Evolutionary conservation across 2,797 vertebrate species (phyloP).

Genomic region (Phyllotis vaccarum): DNA sequence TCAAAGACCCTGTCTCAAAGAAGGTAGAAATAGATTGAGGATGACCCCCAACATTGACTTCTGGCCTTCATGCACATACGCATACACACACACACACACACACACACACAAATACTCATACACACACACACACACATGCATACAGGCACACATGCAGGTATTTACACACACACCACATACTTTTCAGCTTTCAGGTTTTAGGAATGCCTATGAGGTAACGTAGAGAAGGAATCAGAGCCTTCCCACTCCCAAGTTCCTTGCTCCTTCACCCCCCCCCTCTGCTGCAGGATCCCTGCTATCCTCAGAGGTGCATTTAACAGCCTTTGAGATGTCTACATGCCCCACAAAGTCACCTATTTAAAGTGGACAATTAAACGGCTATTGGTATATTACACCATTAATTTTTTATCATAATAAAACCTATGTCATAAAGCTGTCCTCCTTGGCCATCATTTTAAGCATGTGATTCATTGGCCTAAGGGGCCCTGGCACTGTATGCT

Average conservation of each 20-base stretch:
- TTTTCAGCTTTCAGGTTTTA: not conserved
- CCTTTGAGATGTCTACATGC: not conserved
- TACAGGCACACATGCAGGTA: fast-evolving
- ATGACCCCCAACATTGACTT: not conserved
- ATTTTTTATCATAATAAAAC: conserved; percentile 2
- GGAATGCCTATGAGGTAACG: not conserved
- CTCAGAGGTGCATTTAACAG: not conserved
- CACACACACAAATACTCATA: not conserved
- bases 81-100: fast-evolving
- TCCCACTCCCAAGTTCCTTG: not conserved
- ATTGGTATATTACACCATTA: not conserved
- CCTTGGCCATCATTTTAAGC: not conserved
- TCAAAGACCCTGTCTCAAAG: not conserved
- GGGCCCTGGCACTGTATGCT: fast-evolving
- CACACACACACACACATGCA: not conserved
- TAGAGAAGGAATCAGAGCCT: not conserved
- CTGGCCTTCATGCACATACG: not conserved
- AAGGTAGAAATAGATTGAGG: not conserved
- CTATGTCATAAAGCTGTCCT: not conserved
- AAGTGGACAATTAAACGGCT: not conserved
- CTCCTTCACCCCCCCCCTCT: too few species aligned
- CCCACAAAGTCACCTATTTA: not conserved
- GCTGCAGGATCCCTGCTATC: too few species aligned
- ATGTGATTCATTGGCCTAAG: fast-evolving
- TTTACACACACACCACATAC: not conserved